Conservation (phyloP, 2,797 vertebrate genomes). For the Australoheros facetus region DNA sequence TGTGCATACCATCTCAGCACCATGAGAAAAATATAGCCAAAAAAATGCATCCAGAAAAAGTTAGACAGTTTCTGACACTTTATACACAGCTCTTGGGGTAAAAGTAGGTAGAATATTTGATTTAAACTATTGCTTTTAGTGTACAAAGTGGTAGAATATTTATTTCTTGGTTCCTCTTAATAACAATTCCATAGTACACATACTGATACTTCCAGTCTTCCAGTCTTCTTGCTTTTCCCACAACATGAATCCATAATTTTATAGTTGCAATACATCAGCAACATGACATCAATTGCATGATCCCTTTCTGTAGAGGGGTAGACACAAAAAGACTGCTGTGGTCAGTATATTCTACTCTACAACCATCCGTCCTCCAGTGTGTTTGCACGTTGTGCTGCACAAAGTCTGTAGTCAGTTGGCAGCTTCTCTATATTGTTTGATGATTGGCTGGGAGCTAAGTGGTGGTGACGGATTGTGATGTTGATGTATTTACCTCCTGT, state of each 20-base stretch:
- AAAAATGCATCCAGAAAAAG: neutral
- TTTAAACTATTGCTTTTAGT: neutral
- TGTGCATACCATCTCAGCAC: neutral
- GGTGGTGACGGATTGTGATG: conserved; percentile 72
- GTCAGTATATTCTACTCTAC: conserved; percentile 53
- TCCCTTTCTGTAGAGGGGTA: conserved; percentile 42
- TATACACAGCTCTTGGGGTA: neutral
- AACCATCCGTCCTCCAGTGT: conserved; percentile 49
- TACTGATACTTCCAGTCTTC: neutral
- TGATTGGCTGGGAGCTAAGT: conserved; percentile 74
- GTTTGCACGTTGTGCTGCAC: conserved; percentile 38
- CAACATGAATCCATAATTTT: conserved; percentile 48
- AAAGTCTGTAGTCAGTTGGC: conserved; percentile 61
- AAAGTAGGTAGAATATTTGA: neutral
- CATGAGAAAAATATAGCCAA: neutral
- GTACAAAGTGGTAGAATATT: neutral
- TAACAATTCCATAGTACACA: neutral
- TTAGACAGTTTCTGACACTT: neutral
- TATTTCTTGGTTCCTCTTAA: neutral
- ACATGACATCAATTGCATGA: conserved; percentile 53
- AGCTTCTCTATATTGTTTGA: conserved; percentile 60
- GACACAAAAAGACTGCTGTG: conserved; percentile 38
- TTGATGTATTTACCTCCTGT: conserved; percentile 77
- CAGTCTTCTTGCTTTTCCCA: conserved; percentile 1
- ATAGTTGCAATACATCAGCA: conserved; percentile 48